phyloP scores from a whole-genome alignment of 2,888 invertebrate genomes.

The Hemicrepidius hirtus region DNA sequence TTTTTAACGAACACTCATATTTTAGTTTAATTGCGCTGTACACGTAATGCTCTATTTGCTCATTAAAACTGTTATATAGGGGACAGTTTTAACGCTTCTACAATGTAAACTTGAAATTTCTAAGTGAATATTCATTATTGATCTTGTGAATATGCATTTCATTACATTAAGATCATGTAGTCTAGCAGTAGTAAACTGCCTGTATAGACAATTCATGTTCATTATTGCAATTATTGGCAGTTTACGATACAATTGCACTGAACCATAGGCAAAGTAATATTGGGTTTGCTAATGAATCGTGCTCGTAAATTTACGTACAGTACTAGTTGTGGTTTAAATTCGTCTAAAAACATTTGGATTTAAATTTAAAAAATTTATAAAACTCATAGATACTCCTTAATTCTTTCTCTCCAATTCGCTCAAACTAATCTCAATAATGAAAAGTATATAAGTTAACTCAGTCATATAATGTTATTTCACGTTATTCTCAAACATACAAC shows the following conservation, averaged over 20 bases:
- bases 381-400: no score
- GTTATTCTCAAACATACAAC: no score
- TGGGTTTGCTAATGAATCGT: background rate
- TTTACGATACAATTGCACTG: slow-evolving; percentile 2
- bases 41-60: slow-evolving; percentile 21
- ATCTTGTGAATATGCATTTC: slow-evolving; percentile 43
- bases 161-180: slow-evolving; percentile 29
- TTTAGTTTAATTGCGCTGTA: slow-evolving; percentile 22
- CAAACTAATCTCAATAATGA: no score
- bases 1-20: slow-evolving; percentile 20
- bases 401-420: no score
- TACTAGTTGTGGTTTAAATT: no score
- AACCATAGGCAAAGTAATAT: background rate
- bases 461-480: no score
- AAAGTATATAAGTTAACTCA: no score
- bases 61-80: slow-evolving; percentile 20
- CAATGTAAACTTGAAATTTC: slow-evolving; percentile 18
- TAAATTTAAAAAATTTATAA: no score
- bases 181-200: background rate
- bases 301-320: background rate
- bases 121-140: slow-evolving; percentile 38
- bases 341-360: no score
- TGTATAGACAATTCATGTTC: slow-evolving; percentile 23
- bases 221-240: slow-evolving; percentile 34
- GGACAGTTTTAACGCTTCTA: slow-evolving; percentile 34